These are phyloP conservation scores for Diabrotica virgifera DNA, from an alignment of 1,140 invertebrate genomes.

Conservation along the genomic window DNA sequence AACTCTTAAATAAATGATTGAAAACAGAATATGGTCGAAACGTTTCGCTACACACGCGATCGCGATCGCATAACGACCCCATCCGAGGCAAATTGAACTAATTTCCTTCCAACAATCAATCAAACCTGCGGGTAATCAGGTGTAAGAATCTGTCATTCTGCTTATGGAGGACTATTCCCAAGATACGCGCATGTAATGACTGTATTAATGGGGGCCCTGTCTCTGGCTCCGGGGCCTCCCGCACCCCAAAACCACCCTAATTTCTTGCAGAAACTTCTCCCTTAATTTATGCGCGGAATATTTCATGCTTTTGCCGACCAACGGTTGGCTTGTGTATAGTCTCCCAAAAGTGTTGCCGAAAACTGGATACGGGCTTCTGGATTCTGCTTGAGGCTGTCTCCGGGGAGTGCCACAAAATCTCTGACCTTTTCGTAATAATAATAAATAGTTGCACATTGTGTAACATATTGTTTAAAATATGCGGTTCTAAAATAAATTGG, in stretches of 20 bases:
- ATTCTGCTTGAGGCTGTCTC: not conserved
- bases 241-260: constrained; percentile 28
- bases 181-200: constrained; percentile 36
- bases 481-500: no score
- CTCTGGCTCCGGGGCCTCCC: constrained; percentile 2
- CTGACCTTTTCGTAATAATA: constrained; percentile 1
- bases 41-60: not conserved
- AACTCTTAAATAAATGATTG: no score
- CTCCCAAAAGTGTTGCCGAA: not conserved
- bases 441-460: not conserved
- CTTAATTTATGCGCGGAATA: constrained; percentile 43
- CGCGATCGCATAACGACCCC: not conserved
- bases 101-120: constrained; percentile 34
- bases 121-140: constrained; percentile 34
- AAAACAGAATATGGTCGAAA: not conserved
- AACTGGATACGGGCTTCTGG: not conserved
- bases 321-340: constrained; percentile 18
- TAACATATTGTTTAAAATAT: not conserved
- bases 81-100: constrained; percentile 24
- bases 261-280: constrained; percentile 43
- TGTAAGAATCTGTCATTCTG: constrained; percentile 30
- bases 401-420: not conserved
- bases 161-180: constrained; percentile 15
- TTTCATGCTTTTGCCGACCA: constrained; percentile 37
- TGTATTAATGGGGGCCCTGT: constrained; percentile 38